Percentiles rank a stretch among this genome's conserved stretches.
Conservation (phyloP, 2,113 vertebrate genomes). For the Zosterops pallidus region DNA sequence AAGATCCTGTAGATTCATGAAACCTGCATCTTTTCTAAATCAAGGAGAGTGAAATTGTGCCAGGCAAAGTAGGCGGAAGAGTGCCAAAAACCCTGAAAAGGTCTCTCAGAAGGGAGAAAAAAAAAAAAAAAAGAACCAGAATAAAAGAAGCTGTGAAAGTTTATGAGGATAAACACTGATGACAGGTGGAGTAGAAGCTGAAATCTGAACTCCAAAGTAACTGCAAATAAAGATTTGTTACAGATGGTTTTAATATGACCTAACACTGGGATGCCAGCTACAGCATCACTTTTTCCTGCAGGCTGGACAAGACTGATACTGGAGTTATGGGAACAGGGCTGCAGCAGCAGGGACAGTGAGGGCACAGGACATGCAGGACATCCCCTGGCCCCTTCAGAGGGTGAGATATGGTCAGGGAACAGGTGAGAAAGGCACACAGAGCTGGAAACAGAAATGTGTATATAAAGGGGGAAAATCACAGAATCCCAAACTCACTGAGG, state of each 20-base stretch:
- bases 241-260: slow-evolving; percentile 73
- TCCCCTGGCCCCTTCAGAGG: not conserved
- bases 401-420: accelerated
- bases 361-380: not conserved
- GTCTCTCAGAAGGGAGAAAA: not conserved
- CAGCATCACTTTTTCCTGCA: slow-evolving; percentile 39
- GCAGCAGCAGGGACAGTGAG: not conserved
- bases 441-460: accelerated
- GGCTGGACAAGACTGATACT: slow-evolving; percentile 50
- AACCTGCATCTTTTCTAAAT: not conserved
- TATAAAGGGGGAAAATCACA: not conserved
- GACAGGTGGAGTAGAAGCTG: slow-evolving; percentile 75
- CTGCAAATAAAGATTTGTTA: slow-evolving; percentile 74
- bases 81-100: slow-evolving; percentile 45
- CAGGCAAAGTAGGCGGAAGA: not conserved
- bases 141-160: slow-evolving; percentile 59
- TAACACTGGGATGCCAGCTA: slow-evolving; percentile 40
- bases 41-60: not conserved
- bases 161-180: slow-evolving; percentile 67
- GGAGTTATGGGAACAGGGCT: slow-evolving; percentile 12
- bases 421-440: not conserved
- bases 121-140: not conserved
- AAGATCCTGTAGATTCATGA: not conserved
- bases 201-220: slow-evolving; percentile 74
- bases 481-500: not conserved